These are phyloP conservation scores for Misgurnus mizolepis DNA, from an alignment of 2,113 vertebrate genomes.

Conservation along the genomic window DNA sequence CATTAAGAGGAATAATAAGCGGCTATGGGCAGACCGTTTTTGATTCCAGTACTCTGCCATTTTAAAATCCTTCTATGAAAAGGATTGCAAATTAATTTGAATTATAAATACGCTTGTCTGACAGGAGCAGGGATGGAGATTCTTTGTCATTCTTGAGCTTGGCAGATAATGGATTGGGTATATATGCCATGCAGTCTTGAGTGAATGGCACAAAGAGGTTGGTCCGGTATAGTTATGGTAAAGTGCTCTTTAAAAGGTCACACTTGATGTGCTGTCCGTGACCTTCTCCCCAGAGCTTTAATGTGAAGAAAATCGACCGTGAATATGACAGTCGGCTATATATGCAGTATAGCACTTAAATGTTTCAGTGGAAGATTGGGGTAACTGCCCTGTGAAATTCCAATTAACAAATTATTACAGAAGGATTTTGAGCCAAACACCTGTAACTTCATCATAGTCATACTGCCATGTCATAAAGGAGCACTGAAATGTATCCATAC, in stretches of 20 bases:
- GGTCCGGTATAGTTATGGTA: background rate
- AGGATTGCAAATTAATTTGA: too few species aligned
- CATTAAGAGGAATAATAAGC: too few species aligned
- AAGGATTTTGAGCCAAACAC: too few species aligned
- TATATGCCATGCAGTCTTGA: background rate
- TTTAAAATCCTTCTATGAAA: too few species aligned
- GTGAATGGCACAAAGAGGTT: background rate
- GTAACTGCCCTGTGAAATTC: background rate
- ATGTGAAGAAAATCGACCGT: background rate
- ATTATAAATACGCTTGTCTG: too few species aligned
- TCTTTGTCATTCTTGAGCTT: background rate
- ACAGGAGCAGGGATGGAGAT: too few species aligned
- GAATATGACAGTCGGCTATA: background rate
- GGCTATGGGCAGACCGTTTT: too few species aligned
- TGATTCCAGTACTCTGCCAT: too few species aligned
- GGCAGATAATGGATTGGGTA: background rate
- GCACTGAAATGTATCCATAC: too few species aligned
- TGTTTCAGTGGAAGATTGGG: background rate
- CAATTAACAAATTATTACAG: background rate
- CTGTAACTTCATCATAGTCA: too few species aligned
- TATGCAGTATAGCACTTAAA: background rate
- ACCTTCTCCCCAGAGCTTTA: background rate
- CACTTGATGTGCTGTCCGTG: conserved; percentile 3
- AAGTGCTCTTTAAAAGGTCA: conserved; percentile 27
- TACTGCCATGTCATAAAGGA: too few species aligned